Conservation (phyloP, 2,113 vertebrate genomes). For the Orthonyx spaldingii region DNA sequence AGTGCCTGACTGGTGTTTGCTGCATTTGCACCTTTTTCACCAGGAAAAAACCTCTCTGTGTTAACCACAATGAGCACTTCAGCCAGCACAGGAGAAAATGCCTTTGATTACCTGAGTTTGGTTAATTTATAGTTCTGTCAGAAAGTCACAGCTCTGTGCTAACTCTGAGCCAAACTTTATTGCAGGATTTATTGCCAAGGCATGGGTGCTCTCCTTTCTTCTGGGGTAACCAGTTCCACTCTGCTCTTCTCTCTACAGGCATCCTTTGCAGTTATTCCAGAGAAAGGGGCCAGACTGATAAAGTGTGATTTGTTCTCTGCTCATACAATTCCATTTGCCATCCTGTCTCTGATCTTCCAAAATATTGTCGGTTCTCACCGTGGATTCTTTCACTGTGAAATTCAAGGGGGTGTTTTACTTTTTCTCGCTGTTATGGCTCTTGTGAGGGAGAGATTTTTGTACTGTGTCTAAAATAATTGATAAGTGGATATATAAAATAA, state of each 20-base stretch:
- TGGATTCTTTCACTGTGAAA: not conserved
- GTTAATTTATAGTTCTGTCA: not conserved
- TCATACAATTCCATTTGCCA: not conserved
- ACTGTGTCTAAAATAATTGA: not conserved
- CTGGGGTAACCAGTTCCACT: not conserved
- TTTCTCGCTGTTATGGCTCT: not conserved
- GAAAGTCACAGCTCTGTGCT: not conserved
- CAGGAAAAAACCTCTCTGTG: not conserved
- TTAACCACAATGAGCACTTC: fast-evolving
- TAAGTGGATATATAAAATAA: not conserved
- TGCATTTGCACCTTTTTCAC: not conserved
- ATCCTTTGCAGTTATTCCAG: not conserved
- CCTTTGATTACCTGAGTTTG: not conserved
- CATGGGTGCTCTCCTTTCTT: not conserved
- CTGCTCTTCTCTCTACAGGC: not conserved
- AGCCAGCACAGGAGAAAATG: not conserved
- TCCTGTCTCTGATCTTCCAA: not conserved
- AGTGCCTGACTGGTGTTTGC: not conserved
- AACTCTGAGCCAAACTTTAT: not conserved
- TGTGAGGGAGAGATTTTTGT: not conserved
- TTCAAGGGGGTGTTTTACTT: not conserved
- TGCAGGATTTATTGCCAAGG: not conserved
- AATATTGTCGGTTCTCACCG: not conserved
- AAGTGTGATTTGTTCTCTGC: not conserved
- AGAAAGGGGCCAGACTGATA: not conserved